Base-by-base conservation (phyloP, 2,797 vertebrate genomes). In the Bradypodion pumilum region DNA sequence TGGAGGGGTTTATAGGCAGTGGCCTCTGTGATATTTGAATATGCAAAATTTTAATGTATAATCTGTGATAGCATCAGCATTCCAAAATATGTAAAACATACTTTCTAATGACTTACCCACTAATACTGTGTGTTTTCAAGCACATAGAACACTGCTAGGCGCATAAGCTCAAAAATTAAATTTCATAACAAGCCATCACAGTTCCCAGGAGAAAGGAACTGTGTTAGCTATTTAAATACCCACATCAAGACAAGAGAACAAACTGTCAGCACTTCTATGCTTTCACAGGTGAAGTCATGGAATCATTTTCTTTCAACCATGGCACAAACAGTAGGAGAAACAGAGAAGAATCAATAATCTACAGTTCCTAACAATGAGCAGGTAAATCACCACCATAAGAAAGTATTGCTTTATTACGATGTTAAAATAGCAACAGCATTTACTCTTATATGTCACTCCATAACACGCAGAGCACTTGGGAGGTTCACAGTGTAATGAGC, bases 241-340 rank as follows among this genome's bases (percentile, higher is more conserved):
- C 21, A 84, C 83, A 89, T 83, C 2, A 5, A 84, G 82, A 74
- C 73, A 82, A 65, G 85, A 66, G 72, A 87, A 80, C 73, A 79
- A 93, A 80, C 56, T 84, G 75, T 72, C 79, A 87, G 35, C 59
- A 81, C n/a, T 81, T 89, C 80, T 81, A 72, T 81, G 49, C 42
- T 87, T 76, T 76, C 65, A 92, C 9, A 74, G 13, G 12, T 80
- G 44, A 84, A 91, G 88, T 74, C 74, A 59, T 37, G 25, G 66
- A 52, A 63, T 62, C 42, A 40, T 60, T 69, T 80, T 74, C 62
- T 79, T 60, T 80, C 77, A 69, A 46, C 52, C 73, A 70, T 21
- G 76, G 52, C 65, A 81, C 27, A 78, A 73, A 82, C 52, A 75
- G 35, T 27, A 72, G 49, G 52, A 85, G 42, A 69, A 69, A 46